A percentile compares a stretch with the other conserved stretches of the same genome.
Conservation (phyloP, 2,888 invertebrate species). For the Drosophila setosimentum region DNA sequence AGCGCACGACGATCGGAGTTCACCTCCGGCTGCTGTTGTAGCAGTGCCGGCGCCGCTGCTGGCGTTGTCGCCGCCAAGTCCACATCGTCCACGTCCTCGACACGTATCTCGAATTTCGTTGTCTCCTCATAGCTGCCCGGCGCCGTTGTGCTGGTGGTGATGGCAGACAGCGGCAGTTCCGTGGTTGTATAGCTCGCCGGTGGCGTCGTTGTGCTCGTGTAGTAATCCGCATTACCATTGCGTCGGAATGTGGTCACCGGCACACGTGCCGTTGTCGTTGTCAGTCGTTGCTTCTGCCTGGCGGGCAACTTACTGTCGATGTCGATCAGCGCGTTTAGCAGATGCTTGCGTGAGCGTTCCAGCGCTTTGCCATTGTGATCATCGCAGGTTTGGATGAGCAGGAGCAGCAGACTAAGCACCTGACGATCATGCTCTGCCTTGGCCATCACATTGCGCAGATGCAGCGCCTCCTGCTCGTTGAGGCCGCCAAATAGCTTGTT, state of each 20-base stretch:
- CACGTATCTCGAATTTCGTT: constrained; percentile 84
- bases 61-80: constrained; percentile 57
- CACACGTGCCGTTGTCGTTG: constrained; percentile 62
- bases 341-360: constrained; percentile 89
- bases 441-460: constrained; percentile 92
- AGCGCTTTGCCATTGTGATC: constrained; percentile 90
- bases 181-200: constrained; percentile 67
- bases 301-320: constrained; percentile 85
- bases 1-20: constrained; percentile 92
- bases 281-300: constrained; percentile 49
- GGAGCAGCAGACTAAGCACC: constrained; percentile 90
- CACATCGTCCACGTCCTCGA: constrained; percentile 80
- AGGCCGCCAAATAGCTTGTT: constrained; percentile 91
- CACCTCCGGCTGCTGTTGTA: constrained; percentile 40
- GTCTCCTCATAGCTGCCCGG: constrained; percentile 80
- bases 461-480: constrained; percentile 90
- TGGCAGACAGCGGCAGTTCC: constrained; percentile 52
- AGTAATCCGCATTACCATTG: constrained; percentile 74
- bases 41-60: constrained; percentile 53
- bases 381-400: constrained; percentile 92
- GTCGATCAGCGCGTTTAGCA: constrained; percentile 89
- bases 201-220: constrained; percentile 73
- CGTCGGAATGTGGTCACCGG: constrained; percentile 79
- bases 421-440: constrained; percentile 92
- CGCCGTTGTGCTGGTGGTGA: constrained; percentile 55